Conservation (phyloP, 1,140 invertebrate genomes). For the Drosophila nigrodunni region DNA sequence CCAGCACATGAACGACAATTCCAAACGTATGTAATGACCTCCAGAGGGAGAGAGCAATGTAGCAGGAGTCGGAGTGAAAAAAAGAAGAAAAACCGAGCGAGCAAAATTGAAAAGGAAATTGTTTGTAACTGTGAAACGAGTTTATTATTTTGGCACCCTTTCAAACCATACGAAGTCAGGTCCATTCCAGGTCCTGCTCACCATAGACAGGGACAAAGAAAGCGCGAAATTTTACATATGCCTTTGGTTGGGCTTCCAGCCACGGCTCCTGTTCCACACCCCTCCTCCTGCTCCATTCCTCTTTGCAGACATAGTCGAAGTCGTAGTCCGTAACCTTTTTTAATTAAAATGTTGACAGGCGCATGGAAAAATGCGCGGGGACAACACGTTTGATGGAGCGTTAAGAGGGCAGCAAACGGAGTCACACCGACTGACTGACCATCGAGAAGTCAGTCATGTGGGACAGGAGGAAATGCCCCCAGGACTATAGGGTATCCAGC, state of each 20-base stretch:
- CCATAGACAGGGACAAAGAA: conserved; percentile 47
- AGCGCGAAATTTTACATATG: conserved; percentile 80
- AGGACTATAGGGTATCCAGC: neutral
- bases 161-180: conserved; percentile 13
- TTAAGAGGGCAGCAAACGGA: neutral
- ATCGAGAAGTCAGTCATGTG: conserved; percentile 46
- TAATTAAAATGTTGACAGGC: conserved; percentile 85
- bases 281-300: neutral
- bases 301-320: conserved; percentile 43
- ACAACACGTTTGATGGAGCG: conserved; percentile 24
- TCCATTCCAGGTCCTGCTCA: conserved; percentile 7
- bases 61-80: conserved; percentile 3
- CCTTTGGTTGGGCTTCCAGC: conserved; percentile 28
- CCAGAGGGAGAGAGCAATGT: conserved; percentile 19
- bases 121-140: conserved; percentile 84
- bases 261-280: neutral
- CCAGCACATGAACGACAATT: conserved; percentile 65
- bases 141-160: conserved; percentile 85
- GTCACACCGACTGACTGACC: conserved; percentile 10
- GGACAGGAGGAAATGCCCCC: conserved; percentile 38
- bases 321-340: conserved; percentile 79
- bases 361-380: conserved; percentile 74
- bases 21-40: conserved; percentile 78
- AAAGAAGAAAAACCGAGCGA: conserved; percentile 44
- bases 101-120: conserved; percentile 84